phyloP scores from a whole-genome alignment of 2,888 invertebrate species.

The Watsonalla cultraria region DNA sequence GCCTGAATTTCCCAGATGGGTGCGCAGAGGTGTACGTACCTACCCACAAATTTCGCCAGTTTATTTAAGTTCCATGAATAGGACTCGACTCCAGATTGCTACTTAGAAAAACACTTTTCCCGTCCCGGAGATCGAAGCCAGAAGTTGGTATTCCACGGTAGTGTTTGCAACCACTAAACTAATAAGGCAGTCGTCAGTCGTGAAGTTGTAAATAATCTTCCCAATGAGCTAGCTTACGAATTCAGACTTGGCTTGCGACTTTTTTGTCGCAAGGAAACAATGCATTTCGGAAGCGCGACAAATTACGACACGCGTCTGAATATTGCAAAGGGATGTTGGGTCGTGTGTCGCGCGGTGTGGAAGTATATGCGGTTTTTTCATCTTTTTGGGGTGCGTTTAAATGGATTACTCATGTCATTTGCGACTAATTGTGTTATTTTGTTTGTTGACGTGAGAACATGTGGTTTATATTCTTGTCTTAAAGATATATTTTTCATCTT shows the following conservation, averaged over 20 bases:
- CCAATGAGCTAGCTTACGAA: too few species aligned
- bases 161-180: too few species aligned
- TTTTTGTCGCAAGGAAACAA: constrained; percentile 25
- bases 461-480: neutral
- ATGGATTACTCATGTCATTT: constrained; percentile 32
- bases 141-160: too few species aligned
- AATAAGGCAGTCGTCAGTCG: too few species aligned
- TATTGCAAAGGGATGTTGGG: constrained; percentile 68
- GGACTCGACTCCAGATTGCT: too few species aligned
- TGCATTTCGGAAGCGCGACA: constrained; percentile 51
- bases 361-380: constrained; percentile 12
- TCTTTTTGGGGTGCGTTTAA: constrained; percentile 20
- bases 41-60: too few species aligned
- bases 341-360: constrained; percentile 44
- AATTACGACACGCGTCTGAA: constrained; percentile 56
- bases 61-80: too few species aligned
- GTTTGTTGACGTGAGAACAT: constrained; percentile 1
- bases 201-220: too few species aligned
- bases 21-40: too few species aligned
- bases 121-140: too few species aligned
- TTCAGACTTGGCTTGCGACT: constrained; percentile 12
- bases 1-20: too few species aligned
- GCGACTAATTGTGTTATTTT: constrained; percentile 1
- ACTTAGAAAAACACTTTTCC: too few species aligned
- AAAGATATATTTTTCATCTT: neutral